Evolutionary conservation across 2,888 invertebrate species (phyloP), one percentile per base, ranked within the genome.

Genomic region (Sinelater perroti): DNA sequence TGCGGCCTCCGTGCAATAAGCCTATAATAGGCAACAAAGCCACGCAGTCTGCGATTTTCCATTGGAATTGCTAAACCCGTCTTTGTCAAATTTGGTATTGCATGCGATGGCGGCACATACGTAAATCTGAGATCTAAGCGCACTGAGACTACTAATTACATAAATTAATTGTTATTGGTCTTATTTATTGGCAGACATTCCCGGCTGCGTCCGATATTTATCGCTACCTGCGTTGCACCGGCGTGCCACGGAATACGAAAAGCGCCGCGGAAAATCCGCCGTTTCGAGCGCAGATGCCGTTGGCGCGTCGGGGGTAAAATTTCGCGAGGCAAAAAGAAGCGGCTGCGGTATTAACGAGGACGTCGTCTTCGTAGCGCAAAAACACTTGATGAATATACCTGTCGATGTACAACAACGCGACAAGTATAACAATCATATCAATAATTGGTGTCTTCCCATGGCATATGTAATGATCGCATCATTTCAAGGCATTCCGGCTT

Each of bases 61-160:
- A 74, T 71, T 71, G 71, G 75, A 71, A 75, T 72, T 71, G 72
- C 68, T 71, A 73, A 74, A 78, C 75, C 70, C 67, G 77, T 75
- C 75, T 74, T 76, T 73, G 71, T 77, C 78, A 77, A 77, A 77
- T 78, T 78, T 78, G 78, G 78, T 76, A 77, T 77, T 72, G 75
- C 70, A 70, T 73, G 71, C 70, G 66, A 71, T 68, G 71, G 63
- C 72, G 72, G 72, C 71, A 72, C 72, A 74, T 70, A 74, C 76
- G 75, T 77, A 76, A 75, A 76, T 75, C 74, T 74, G 72, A 68
- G 72, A 69, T 65, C 65, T 66, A 61, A 60, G 63, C 65, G 62
- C 70, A 70, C 71, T 75, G 63, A 67, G 77, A 77, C 76, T 77
- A 74, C 77, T 77, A 77, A 77, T 77, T 76, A 76, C 73, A 69